A percentile compares a stretch with the other conserved stretches of the same genome.
These are phyloP conservation scores for Trimorus sp. DNA, from an alignment of 2,888 invertebrate species.

Conservation along the genomic window DNA sequence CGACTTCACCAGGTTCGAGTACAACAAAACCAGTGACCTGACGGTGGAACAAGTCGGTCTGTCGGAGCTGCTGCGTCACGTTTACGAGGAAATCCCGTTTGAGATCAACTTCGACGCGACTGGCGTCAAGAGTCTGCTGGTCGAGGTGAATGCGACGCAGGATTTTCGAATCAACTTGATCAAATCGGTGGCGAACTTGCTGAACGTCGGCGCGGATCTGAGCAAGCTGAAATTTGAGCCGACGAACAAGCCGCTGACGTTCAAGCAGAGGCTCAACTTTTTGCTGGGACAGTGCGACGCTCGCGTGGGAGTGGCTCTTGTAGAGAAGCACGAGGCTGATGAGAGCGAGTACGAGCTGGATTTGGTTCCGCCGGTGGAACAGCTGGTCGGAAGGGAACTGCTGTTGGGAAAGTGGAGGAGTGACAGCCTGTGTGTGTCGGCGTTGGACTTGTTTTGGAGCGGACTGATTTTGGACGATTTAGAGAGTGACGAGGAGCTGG, in stretches of 20 bases:
- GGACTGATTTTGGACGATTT: conserved; percentile 18
- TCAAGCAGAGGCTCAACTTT: conserved; percentile 1
- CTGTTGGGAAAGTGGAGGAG: neutral
- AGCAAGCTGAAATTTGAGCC: neutral
- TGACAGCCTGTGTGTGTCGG: neutral
- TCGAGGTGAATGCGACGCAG: neutral
- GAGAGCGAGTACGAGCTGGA: neutral
- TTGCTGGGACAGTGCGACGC: conserved; percentile 9
- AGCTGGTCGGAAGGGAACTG: conserved; percentile 5
- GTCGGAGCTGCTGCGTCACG: neutral
- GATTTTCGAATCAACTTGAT: conserved; percentile 4
- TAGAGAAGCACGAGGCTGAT: neutral
- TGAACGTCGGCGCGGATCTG: conserved; percentile 12
- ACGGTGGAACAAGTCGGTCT: neutral
- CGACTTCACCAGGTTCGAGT: neutral
- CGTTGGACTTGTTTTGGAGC: conserved; percentile 8
- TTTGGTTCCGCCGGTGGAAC: neutral
- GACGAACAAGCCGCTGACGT: neutral
- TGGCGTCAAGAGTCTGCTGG: conserved; percentile 6
- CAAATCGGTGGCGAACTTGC: conserved; percentile 10
- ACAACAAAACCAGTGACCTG: conserved; percentile 6
- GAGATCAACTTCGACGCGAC: conserved; percentile 22
- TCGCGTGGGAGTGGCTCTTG: neutral
- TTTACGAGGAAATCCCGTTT: conserved; percentile 29
- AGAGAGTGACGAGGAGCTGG: conserved; percentile 1